Evolutionary conservation across 2,797 vertebrate genomes (phyloP).

Genomic region (Propithecus deckenii): DNA sequence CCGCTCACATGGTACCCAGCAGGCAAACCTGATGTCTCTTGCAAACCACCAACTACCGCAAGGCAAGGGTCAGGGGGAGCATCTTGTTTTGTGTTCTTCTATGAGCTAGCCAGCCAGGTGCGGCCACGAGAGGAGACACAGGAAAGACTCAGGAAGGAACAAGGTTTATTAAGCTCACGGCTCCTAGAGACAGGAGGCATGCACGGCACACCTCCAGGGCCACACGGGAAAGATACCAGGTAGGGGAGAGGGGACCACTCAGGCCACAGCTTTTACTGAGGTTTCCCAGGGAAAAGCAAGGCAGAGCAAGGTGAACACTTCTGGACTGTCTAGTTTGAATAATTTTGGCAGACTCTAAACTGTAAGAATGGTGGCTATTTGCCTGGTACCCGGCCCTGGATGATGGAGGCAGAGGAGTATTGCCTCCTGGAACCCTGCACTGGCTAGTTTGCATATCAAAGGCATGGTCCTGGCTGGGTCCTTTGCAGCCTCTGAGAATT

Average conservation of each 20-base stretch:
- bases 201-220: no score
- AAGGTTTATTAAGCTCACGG: not conserved
- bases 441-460: not conserved
- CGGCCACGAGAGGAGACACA: not conserved
- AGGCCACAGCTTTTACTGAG: not conserved
- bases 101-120: not conserved
- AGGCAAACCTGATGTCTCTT: not conserved
- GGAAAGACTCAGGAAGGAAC: not conserved
- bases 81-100: not conserved
- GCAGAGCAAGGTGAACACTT: not conserved
- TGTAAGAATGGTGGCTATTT: not conserved
- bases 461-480: not conserved
- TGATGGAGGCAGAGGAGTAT: not conserved
- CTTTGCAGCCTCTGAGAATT: not conserved
- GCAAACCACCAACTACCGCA: not conserved
- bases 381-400: not conserved
- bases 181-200: not conserved
- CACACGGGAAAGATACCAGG: not conserved
- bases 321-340: no score
- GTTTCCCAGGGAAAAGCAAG: not conserved
- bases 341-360: not conserved
- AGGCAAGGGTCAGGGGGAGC: accelerated
- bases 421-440: not conserved
- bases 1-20: not conserved
- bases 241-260: not conserved